A percentile compares a stretch with the other conserved stretches of the same genome.
Evolutionary conservation across 2,888 invertebrate species (phyloP).

Genomic region (Diaprepes abbreviatus): DNA sequence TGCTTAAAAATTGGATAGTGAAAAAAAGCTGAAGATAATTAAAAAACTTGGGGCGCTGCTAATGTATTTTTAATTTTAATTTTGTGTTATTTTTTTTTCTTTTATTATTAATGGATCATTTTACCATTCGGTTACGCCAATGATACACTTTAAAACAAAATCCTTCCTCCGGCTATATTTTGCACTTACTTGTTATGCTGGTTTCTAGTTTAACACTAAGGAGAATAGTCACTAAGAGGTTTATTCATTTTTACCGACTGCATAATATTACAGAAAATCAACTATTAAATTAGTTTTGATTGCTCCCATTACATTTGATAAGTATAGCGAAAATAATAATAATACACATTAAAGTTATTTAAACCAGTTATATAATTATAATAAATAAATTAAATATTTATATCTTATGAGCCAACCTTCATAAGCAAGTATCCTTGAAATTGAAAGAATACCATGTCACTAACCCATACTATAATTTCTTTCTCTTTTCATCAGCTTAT

Average conservation of each 20-base stretch:
- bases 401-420: conserved; percentile 5
- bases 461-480: conserved; percentile 32
- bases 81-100: too few species aligned
- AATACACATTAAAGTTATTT: too few species aligned
- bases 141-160: conserved; percentile 21
- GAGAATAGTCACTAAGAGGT: not conserved
- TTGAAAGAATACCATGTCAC: conserved; percentile 16
- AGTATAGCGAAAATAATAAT: too few species aligned
- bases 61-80: too few species aligned
- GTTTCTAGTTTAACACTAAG: conserved; percentile 18
- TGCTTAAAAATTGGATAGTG: too few species aligned
- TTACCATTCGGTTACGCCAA: conserved; percentile 21
- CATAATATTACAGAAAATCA: too few species aligned
- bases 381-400: not conserved
- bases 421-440: not conserved
- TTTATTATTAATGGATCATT: too few species aligned
- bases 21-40: too few species aligned
- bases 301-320: too few species aligned
- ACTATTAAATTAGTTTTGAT: too few species aligned
- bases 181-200: conserved; percentile 28
- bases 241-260: conserved; percentile 16
- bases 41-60: too few species aligned
- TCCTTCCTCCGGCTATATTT: conserved; percentile 16
- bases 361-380: too few species aligned
- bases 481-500: conserved; percentile 20